A percentile compares a stretch with the other conserved stretches of the same genome.
Evolutionary conservation across 2,113 vertebrate genomes (phyloP).

Genomic region (Sardina pilchardus): DNA sequence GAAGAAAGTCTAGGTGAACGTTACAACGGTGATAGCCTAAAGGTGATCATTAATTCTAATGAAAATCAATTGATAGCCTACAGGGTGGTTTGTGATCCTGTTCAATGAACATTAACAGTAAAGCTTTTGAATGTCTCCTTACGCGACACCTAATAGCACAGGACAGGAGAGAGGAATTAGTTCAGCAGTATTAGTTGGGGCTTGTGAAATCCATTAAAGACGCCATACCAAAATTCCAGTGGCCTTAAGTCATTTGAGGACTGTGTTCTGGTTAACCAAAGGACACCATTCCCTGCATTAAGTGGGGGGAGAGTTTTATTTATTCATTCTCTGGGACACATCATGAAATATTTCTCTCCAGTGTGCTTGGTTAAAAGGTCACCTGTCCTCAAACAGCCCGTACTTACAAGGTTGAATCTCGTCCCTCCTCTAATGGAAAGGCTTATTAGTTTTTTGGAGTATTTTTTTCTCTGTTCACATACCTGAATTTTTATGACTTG

Average conservation of each 20-base stretch:
- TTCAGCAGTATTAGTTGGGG: neutral
- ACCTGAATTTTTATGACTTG: neutral
- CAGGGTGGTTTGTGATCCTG: neutral
- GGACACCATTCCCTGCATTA: neutral
- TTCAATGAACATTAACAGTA: neutral
- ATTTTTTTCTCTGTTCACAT: neutral
- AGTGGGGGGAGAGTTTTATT: neutral
- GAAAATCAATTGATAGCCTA: conserved; percentile 10
- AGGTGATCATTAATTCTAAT: conserved; percentile 11
- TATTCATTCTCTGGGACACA: conserved; percentile 11
- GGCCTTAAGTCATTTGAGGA: neutral
- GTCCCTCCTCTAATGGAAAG: neutral
- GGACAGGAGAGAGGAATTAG: neutral
- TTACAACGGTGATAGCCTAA: neutral
- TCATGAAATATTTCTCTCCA: neutral
- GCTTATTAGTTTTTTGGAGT: neutral
- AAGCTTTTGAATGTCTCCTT: neutral
- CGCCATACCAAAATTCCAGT: neutral
- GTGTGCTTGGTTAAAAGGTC: conserved; percentile 14
- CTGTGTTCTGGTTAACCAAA: neutral
- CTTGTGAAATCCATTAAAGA: neutral
- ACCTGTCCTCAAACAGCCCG: conserved; percentile 9
- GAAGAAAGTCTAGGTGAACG: neutral
- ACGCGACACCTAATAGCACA: neutral
- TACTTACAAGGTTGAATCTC: neutral